Evolutionary conservation across 2,888 invertebrate species (phyloP).

Genomic region (Hirtodrosophila duncani): DNA sequence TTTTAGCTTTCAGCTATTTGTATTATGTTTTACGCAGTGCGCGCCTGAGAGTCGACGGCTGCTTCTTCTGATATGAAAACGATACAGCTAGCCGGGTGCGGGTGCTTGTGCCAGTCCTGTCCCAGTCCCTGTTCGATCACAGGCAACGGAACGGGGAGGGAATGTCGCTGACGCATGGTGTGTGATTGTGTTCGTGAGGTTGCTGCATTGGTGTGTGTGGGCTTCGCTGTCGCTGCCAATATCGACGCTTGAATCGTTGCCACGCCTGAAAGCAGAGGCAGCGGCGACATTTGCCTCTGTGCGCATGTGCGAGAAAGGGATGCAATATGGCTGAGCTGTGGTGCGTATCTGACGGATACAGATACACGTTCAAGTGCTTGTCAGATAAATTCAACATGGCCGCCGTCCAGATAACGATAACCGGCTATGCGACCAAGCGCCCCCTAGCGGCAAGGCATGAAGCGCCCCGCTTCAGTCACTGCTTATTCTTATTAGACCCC

Average conservation of each 20-base stretch:
- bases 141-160: not conserved
- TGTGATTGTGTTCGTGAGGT: slow-evolving; percentile 46
- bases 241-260: slow-evolving; percentile 40
- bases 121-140: too few relatives aligned
- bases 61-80: not conserved
- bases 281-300: slow-evolving; percentile 7
- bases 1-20: too few relatives aligned
- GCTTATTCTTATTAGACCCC: slow-evolving; percentile 32
- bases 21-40: too few relatives aligned
- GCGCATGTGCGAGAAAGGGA: slow-evolving; percentile 66
- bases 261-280: slow-evolving; percentile 50
- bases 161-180: not conserved
- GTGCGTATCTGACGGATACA: slow-evolving; percentile 43
- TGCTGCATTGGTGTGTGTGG: slow-evolving; percentile 55
- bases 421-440: slow-evolving; percentile 34
- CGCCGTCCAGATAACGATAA: slow-evolving; percentile 60
- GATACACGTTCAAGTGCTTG: too few relatives aligned
- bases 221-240: slow-evolving; percentile 27
- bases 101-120: not conserved
- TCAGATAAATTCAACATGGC: slow-evolving; percentile 76
- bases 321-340: slow-evolving; percentile 26
- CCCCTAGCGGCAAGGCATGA: slow-evolving; percentile 61
- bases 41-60: not conserved
- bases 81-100: not conserved
- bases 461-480: slow-evolving; percentile 1